Base-by-base conservation (phyloP, 2,888 invertebrate genomes). In the Toxonevra muliebris region DNA sequence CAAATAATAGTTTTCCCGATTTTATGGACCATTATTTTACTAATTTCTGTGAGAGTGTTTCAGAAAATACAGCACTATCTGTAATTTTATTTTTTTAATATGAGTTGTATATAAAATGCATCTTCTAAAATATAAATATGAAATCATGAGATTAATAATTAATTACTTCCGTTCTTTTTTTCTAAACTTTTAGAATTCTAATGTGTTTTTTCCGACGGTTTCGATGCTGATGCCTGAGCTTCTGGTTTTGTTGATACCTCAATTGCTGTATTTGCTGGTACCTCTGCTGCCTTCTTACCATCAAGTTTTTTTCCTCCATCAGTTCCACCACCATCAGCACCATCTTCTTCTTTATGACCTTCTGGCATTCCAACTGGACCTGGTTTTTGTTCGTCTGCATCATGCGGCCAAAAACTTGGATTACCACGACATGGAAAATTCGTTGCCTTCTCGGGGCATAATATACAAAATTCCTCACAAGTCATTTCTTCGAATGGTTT, bases 351-450 rank as follows among this genome's bases (percentile, higher is more conserved):
- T 13, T 41, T 42, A 1, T 12, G 11, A 42, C n/a, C 12, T 45
- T 40, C 41, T 15, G 9, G 20, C 2, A 52, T 45, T 1, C 58
- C 68, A 0, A 59, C 10, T 0, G 78, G 75, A 0, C 79, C 78
- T 0, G 75, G 76, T 15, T 8, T 83, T 80, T 93, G 92, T 50
- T 90, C 90, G 20, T 92, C 91, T 0, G 88, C 86, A 4, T 76
- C 84, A 81, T 96, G 95, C 0, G 96, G 96, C 93, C 93, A 96
- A 88, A 91, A 90, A 9, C 93, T 92, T 10, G 96, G 95, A 65
- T 86, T 90, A 79, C 92, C 90, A 80, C 91, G 90, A 15, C 52
- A 74, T 72, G 91, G 80, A 0, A 91, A 87, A 84, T 93, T 91
- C 2, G 92, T 76, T 1, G 92, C 91, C 1, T 84, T 55, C 0